These are phyloP conservation scores for Piprites chloris DNA, from an alignment of 2,113 vertebrate species.

Conservation along the genomic window DNA sequence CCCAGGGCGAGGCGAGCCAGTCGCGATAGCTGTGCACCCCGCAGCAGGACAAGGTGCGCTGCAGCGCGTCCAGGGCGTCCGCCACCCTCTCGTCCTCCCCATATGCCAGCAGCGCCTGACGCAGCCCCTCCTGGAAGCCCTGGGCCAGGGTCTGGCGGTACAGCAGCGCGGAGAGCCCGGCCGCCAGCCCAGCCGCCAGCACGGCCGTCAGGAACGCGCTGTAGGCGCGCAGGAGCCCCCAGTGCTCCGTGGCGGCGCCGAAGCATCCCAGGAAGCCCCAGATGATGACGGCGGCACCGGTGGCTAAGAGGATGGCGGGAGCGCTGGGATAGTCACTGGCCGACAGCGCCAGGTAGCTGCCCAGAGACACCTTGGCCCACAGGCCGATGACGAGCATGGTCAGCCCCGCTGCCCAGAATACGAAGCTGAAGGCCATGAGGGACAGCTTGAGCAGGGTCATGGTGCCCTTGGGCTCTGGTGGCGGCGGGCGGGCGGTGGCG, in stretches of 20 bases:
- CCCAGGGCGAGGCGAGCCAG: slow-evolving; percentile 85
- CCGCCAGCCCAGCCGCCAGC: slow-evolving; percentile 75
- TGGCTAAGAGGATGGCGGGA: slow-evolving; percentile 77
- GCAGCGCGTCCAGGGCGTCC: slow-evolving; percentile 82
- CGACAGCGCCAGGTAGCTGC: slow-evolving; percentile 81
- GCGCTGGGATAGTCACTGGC: slow-evolving; percentile 79
- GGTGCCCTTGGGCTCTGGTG: background rate
- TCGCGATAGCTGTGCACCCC: slow-evolving; percentile 84
- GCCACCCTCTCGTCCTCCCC: slow-evolving; percentile 79
- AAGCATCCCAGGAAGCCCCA: slow-evolving; percentile 89
- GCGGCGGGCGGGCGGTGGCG: background rate
- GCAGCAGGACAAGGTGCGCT: slow-evolving; percentile 81
- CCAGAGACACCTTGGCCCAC: slow-evolving; percentile 82
- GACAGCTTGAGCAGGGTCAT: slow-evolving; percentile 84
- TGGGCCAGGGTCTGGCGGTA: slow-evolving; percentile 80
- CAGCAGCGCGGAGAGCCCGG: slow-evolving; percentile 81
- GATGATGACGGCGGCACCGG: slow-evolving; percentile 76
- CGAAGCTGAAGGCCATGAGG: slow-evolving; percentile 85
- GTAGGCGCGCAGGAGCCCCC: slow-evolving; percentile 79
- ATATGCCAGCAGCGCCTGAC: slow-evolving; percentile 77
- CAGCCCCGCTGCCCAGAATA: slow-evolving; percentile 86
- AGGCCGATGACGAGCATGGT: slow-evolving; percentile 82
- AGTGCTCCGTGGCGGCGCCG: slow-evolving; percentile 82
- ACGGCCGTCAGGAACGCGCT: slow-evolving; percentile 78
- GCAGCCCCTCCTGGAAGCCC: slow-evolving; percentile 82